Evolutionary conservation across 2,113 vertebrate species (phyloP), one percentile per base, ranked within the genome.

Genomic region (Atlantisia rogersi): DNA sequence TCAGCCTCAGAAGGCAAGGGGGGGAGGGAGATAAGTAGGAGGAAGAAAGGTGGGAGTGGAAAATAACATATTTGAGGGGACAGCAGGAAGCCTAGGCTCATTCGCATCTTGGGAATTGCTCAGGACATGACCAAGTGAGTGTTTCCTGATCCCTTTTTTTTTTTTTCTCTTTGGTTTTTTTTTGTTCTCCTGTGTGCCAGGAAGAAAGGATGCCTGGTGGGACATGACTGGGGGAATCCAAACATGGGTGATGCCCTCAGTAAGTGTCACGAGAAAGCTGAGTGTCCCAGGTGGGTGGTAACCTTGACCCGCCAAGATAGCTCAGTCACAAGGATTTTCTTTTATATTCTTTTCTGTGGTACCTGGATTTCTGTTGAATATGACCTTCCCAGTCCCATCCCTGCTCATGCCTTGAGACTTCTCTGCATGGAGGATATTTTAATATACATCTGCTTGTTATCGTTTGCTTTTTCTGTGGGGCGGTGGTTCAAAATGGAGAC

Each of bases 41-140:
- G 82, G 82, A 82, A 87, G 67, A 86, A 96, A 94, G 94, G 83
- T 96, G 90, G 94, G 90, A 97, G 92, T 95, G 94, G 96, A 93
- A 95, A 97, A 90, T 71, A 21, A 80, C 94, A 35, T 78, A 73
- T 92, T 24, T 58, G 83, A 94, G 90, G 92, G 90, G 94, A 90
- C 92, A 96, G 96, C 88, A 92, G 94, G 92, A 95, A 93, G 82
- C 65, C 40, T 31, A 16, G 73, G 58, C 91, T 69, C 58, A 26
- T 67, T 96, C 53, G 4, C 6, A 6, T 68, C 85, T 70, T 78
- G 93, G 94, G 88, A 83, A 78, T 92, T 86, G 82, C 88, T 97
- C 94, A 91, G 95, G 95, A 87, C 65, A 8, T 13, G 88, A 85
- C 93, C 86, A 84, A 88, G 95, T 83, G 90, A 90, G 94, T 82